Evolutionary conservation across 92 coral and sea anemone species (phyloP).

Genomic region (Metridium senile): DNA sequence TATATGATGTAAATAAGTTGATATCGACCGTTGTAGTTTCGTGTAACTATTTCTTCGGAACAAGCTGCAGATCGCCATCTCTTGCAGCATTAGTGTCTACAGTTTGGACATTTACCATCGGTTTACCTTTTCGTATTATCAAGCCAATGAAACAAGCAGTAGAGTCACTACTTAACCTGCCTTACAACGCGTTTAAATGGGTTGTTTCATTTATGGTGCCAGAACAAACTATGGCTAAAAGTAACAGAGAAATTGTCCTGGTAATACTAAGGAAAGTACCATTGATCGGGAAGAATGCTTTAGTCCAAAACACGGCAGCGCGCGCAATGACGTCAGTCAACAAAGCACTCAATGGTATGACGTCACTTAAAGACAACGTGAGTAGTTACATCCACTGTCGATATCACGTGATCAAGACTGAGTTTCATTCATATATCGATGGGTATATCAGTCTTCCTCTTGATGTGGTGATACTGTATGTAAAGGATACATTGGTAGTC

Average conservation of each 20-base stretch:
- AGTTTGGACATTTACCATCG: background rate
- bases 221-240: background rate
- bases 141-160: background rate
- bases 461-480: conserved; percentile 14
- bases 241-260: conserved; percentile 11
- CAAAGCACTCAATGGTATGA: conserved; percentile 1
- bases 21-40: background rate
- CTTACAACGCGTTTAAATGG: background rate
- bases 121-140: background rate
- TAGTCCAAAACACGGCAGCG: conserved; percentile 18
- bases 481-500: conserved; percentile 7
- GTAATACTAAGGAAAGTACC: conserved; percentile 13
- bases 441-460: conserved; percentile 23
- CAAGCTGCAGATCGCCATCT: background rate
- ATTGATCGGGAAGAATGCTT: background rate
- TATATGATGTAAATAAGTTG: background rate
- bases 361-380: conserved; percentile 3
- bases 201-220: conserved; percentile 16
- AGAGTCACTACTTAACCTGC: conserved; percentile 3
- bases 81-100: background rate
- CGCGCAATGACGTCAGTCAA: background rate
- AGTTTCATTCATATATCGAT: conserved; percentile 18
- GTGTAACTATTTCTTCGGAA: background rate
- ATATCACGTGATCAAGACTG: conserved; percentile 8
- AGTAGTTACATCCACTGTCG: background rate